phyloP scores from a whole-genome alignment of 2,113 vertebrate genomes.

The Steatornis caripensis region DNA sequence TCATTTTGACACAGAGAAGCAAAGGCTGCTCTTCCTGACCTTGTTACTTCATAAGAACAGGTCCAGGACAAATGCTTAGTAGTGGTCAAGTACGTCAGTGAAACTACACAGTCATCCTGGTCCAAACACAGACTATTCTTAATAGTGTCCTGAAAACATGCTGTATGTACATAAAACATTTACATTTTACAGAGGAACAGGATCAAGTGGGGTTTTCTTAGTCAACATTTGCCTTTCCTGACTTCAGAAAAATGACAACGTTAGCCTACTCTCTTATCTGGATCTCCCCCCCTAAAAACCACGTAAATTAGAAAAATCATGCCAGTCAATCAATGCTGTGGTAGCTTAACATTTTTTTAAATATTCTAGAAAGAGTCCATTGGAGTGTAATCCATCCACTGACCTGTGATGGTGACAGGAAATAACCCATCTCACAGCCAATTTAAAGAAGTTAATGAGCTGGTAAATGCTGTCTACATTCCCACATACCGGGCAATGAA shows the following conservation, averaged over 20 bases:
- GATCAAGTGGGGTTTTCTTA: not conserved
- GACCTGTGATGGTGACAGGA: constrained; percentile 17
- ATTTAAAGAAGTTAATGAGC: constrained; percentile 56
- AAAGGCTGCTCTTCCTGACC: not conserved
- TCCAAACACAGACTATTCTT: not conserved
- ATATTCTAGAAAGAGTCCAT: not conserved
- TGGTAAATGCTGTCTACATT: constrained; percentile 38
- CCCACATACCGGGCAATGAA: constrained; percentile 39
- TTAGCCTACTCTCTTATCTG: not conserved
- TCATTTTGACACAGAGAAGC: not conserved
- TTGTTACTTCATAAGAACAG: not conserved
- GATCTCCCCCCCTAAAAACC: fast-evolving
- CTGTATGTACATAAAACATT: not conserved
- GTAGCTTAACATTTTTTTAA: not conserved
- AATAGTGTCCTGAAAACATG: not conserved
- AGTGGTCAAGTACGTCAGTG: not conserved
- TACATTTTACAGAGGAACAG: not conserved
- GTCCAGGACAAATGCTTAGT: not conserved
- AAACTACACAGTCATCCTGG: not conserved
- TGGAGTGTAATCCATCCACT: not conserved
- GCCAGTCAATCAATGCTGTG: not conserved
- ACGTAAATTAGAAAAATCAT: not conserved
- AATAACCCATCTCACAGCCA: constrained; percentile 10
- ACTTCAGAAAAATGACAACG: not conserved
- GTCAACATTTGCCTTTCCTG: not conserved